phyloP scores from a whole-genome alignment of 2,113 vertebrate species.

The Isichthys henryi region DNA sequence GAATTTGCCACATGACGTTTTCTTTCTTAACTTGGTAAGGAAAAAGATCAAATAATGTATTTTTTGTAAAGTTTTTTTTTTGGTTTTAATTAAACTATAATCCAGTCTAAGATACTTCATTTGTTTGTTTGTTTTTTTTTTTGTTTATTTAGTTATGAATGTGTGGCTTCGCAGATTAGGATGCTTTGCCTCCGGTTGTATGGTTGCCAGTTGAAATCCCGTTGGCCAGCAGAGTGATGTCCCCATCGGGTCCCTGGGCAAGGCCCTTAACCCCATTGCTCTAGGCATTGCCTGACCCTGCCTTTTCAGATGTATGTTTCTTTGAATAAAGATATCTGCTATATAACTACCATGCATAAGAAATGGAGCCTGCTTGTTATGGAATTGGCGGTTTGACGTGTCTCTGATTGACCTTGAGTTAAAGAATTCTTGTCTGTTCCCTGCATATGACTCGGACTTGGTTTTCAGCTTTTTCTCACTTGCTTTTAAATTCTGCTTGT shows the following conservation, averaged over 20 bases:
- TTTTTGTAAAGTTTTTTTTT: background rate
- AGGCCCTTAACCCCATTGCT: background rate
- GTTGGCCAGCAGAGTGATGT: background rate
- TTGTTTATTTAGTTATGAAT: background rate
- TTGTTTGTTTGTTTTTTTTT: background rate
- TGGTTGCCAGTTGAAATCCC: background rate
- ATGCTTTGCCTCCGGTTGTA: background rate
- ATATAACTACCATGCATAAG: background rate
- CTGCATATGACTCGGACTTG: background rate
- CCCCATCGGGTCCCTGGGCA: background rate
- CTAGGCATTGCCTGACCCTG: background rate
- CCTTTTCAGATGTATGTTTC: background rate
- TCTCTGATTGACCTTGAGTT: background rate
- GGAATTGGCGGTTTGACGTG: background rate
- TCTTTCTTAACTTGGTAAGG: background rate
- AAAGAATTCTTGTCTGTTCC: background rate
- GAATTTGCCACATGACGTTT: background rate
- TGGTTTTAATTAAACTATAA: background rate
- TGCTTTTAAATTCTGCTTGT: background rate
- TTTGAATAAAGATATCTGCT: background rate
- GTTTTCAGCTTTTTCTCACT: background rate
- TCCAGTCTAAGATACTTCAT: background rate
- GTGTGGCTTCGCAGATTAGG: background rate
- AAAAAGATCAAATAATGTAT: background rate
- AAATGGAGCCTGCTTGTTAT: background rate